Percentiles rank a stretch among this genome's conserved stretches.
phyloP scores from a whole-genome alignment of 1,140 invertebrate species.

The Camponotus vicinus region DNA sequence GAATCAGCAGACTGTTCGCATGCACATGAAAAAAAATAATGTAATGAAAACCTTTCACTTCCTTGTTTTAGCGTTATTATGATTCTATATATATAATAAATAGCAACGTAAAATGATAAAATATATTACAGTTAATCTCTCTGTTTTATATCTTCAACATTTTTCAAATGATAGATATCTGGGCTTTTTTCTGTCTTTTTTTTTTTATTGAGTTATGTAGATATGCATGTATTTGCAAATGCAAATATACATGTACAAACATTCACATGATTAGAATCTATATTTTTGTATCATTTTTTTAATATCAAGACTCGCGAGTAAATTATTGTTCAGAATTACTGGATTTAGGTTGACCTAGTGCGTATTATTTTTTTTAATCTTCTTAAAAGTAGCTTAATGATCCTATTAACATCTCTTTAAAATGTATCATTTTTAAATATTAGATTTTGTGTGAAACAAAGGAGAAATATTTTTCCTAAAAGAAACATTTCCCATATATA shows the following conservation, averaged over 20 bases:
- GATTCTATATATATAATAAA: background rate
- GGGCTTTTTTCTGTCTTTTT: background rate
- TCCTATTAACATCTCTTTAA: background rate
- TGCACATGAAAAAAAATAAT: background rate
- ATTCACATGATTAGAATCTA: background rate
- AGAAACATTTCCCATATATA: background rate
- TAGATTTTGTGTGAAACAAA: background rate
- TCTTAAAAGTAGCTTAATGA: background rate
- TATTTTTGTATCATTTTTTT: background rate
- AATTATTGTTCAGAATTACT: background rate
- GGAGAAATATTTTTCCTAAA: background rate
- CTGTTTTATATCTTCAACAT: background rate
- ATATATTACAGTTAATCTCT: background rate
- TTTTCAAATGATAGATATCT: background rate
- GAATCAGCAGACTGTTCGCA: conserved; percentile 1
- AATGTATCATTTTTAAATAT: background rate
- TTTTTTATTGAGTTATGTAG: background rate
- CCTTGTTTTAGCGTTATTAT: conserved; percentile 2
- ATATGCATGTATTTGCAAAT: background rate
- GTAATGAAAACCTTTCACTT: background rate
- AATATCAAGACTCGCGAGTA: background rate
- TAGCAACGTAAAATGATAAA: background rate
- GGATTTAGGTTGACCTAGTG: background rate
- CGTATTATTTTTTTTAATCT: background rate
- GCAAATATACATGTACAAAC: background rate